Conservation (phyloP, 2,888 invertebrate genomes). For the Caenorhabditis sp. region DNA sequence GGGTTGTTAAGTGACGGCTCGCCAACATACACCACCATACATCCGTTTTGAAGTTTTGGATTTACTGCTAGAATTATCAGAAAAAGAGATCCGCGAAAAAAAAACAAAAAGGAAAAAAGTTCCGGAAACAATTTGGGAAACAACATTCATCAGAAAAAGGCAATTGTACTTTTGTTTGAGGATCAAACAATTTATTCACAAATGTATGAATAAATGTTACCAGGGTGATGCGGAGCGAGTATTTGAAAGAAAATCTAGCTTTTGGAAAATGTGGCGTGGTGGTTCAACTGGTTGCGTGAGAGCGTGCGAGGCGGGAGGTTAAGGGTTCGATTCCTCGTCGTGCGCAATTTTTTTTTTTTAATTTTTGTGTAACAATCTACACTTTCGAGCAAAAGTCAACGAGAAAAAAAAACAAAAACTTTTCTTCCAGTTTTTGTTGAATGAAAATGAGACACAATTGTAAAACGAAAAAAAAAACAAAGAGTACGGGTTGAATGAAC, state of each 20-base stretch:
- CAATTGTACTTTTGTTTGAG: not conserved
- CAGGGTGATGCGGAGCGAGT: not conserved
- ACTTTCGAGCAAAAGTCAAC: no score
- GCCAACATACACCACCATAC: slow-evolving; percentile 35
- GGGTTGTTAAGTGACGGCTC: slow-evolving; percentile 1
- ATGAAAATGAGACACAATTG: no score
- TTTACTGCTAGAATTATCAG: not conserved
- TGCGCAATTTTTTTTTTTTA: not conserved
- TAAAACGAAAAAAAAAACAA: slow-evolving; percentile 2
- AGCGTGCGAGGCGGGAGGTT: no score
- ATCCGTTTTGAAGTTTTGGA: not conserved
- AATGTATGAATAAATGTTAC: not conserved
- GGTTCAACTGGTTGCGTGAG: no score
- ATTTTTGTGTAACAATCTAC: no score
- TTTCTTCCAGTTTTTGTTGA: slow-evolving; percentile 2
- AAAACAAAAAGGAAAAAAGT: not conserved
- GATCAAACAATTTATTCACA: not conserved
- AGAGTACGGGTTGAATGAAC: not conserved
- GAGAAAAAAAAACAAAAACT: no score
- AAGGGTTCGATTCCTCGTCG: no score
- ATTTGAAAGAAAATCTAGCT: no score
- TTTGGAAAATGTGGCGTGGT: no score
- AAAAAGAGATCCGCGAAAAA: not conserved
- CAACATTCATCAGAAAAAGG: not conserved
- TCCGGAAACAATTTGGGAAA: not conserved